Evolutionary conservation across 2,797 vertebrate genomes (phyloP).

Genomic region (Sebastolobus alascanus): DNA sequence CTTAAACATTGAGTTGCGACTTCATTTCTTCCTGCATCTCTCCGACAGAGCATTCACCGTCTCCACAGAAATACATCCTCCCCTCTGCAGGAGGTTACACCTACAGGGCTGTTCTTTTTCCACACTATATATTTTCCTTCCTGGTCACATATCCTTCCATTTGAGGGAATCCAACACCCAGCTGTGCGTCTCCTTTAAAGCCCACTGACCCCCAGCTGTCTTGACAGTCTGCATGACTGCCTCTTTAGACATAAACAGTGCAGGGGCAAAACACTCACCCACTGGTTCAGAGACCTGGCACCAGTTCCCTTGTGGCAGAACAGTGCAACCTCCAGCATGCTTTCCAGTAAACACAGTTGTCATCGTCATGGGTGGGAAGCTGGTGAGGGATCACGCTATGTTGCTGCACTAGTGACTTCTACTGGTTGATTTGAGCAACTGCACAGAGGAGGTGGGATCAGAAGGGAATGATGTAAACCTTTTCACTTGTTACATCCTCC

Average conservation of each 20-base stretch:
- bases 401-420: slow-evolving; percentile 29
- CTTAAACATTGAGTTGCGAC: slow-evolving; percentile 49
- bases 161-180: slow-evolving; percentile 63
- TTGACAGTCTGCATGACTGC: slow-evolving; percentile 64
- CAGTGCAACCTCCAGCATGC: slow-evolving; percentile 35
- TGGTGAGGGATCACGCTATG: slow-evolving; percentile 36
- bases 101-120: slow-evolving; percentile 59
- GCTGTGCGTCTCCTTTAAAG: slow-evolving; percentile 68
- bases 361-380: slow-evolving; percentile 46
- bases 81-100: slow-evolving; percentile 54
- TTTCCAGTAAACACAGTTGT: slow-evolving; percentile 56
- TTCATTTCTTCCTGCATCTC: slow-evolving; percentile 46
- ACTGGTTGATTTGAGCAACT: slow-evolving; percentile 14
- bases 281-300: slow-evolving; percentile 55
- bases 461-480: neutral
- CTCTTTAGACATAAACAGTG: slow-evolving; percentile 66
- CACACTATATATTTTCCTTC: slow-evolving; percentile 49
- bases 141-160: slow-evolving; percentile 55
- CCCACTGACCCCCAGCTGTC: slow-evolving; percentile 65
- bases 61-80: slow-evolving; percentile 64
- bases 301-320: slow-evolving; percentile 47
- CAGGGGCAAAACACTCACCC: slow-evolving; percentile 53
- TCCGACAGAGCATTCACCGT: slow-evolving; percentile 44
- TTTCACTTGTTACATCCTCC: neutral
- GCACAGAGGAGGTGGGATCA: slow-evolving; percentile 12